Evolutionary conservation across 2,797 vertebrate genomes (phyloP).

Genomic region (Lemur catta): DNA sequence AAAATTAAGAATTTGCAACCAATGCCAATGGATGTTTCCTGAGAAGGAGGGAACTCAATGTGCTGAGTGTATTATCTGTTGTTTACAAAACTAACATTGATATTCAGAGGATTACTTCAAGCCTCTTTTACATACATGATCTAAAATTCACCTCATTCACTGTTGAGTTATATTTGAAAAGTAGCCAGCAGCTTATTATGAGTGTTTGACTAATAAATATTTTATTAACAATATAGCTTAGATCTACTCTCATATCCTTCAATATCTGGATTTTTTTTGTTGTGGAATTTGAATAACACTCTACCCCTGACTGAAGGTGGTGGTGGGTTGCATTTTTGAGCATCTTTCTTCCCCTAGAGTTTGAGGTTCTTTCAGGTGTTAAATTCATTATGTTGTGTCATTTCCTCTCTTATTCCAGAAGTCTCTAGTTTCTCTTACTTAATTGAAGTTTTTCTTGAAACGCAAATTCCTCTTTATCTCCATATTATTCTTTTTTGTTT

Average conservation of each 20-base stretch:
- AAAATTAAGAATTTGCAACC: neutral
- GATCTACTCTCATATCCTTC: neutral
- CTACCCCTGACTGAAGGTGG: neutral
- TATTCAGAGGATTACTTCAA: neutral
- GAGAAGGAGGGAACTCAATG: neutral
- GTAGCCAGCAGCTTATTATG: neutral
- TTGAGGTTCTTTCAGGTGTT: neutral
- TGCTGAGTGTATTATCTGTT: neutral
- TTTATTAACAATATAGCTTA: neutral
- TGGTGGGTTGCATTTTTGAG: neutral
- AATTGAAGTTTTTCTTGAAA: constrained; percentile 26
- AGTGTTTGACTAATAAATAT: constrained; percentile 36
- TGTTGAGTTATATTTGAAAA: constrained; percentile 31
- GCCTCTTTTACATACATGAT: neutral
- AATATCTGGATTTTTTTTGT: neutral
- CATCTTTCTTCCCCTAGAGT: neutral
- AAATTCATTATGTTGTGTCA: neutral
- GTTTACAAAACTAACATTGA: neutral
- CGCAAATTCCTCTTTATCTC: neutral
- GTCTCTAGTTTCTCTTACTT: neutral
- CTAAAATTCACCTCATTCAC: neutral
- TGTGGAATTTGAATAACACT: neutral
- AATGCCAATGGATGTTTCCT: neutral
- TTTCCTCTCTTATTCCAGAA: neutral
- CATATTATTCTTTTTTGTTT: neutral